A percentile compares a stretch with the other conserved stretches of the same genome.
phyloP scores from a whole-genome alignment of 2,113 vertebrate genomes.

The Toxotes chatareus region DNA sequence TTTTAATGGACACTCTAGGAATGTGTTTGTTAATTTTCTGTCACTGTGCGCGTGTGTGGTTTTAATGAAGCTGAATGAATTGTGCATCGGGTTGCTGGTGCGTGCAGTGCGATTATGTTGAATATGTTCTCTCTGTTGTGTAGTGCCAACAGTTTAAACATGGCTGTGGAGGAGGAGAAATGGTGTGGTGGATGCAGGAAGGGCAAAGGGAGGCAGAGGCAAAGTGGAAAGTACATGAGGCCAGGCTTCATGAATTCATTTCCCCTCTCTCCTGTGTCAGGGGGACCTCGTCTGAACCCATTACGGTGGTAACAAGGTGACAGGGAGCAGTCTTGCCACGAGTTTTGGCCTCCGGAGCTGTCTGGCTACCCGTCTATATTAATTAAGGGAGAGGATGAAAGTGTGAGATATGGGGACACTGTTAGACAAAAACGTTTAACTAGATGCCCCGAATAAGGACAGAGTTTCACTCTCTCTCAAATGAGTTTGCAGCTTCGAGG shows the following conservation, averaged over 20 bases:
- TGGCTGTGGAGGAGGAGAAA: conserved; percentile 25
- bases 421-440: conserved; percentile 70
- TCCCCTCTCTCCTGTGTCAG: conserved; percentile 56
- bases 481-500: conserved; percentile 35
- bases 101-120: conserved; percentile 40
- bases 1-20: conserved; percentile 66
- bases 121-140: conserved; percentile 50
- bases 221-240: conserved; percentile 43
- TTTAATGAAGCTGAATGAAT: conserved; percentile 70
- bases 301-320: conserved; percentile 77
- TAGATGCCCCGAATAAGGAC: conserved; percentile 38
- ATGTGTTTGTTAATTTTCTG: conserved; percentile 65
- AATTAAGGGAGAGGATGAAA: conserved; percentile 69
- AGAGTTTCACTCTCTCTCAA: conserved; percentile 27
- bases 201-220: conserved; percentile 44
- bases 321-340: conserved; percentile 61
- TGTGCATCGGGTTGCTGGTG: conserved; percentile 49
- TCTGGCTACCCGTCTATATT: conserved; percentile 74
- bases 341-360: conserved; percentile 68
- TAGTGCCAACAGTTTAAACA: conserved; percentile 38
- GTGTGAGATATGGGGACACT: conserved; percentile 49
- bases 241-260: conserved; percentile 63
- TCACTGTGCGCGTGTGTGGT: neutral
- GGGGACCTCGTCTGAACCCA: conserved; percentile 72
- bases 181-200: conserved; percentile 11